A percentile compares a stretch with the other conserved stretches of the same genome.
Conservation (phyloP, 2,113 vertebrate species). For the Cyanistes caeruleus region DNA sequence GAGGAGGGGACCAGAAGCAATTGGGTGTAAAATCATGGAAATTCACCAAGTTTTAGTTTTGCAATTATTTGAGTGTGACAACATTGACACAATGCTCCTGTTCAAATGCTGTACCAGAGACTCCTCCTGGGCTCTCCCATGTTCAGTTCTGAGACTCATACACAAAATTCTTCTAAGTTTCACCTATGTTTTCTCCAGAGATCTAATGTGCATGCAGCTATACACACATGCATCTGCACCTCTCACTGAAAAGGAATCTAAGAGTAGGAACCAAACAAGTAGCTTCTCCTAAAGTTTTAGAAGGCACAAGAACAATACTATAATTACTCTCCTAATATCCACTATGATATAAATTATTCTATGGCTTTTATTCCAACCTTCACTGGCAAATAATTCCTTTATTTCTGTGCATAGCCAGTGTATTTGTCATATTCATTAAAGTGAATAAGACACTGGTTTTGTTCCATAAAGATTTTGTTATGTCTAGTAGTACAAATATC, state of each 20-base stretch:
- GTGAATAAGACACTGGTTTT: neutral
- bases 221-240: accelerated
- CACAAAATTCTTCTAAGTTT: neutral
- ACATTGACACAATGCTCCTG: neutral
- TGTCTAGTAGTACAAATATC: neutral
- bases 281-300: neutral
- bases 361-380: neutral
- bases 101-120: neutral
- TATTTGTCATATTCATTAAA: neutral
- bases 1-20: neutral
- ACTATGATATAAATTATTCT: neutral
- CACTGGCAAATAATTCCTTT: neutral
- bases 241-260: neutral
- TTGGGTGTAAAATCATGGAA: neutral
- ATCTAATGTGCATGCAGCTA: neutral
- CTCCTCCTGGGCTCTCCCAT: neutral
- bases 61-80: neutral
- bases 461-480: neutral
- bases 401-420: accelerated
- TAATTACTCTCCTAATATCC: neutral
- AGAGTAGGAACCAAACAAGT: neutral
- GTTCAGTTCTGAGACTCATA: neutral
- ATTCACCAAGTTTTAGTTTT: neutral
- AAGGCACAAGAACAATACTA: neutral
- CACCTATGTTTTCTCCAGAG: neutral